Conservation (phyloP, 2,888 invertebrate genomes). For the Parthenolecanium corni region DNA sequence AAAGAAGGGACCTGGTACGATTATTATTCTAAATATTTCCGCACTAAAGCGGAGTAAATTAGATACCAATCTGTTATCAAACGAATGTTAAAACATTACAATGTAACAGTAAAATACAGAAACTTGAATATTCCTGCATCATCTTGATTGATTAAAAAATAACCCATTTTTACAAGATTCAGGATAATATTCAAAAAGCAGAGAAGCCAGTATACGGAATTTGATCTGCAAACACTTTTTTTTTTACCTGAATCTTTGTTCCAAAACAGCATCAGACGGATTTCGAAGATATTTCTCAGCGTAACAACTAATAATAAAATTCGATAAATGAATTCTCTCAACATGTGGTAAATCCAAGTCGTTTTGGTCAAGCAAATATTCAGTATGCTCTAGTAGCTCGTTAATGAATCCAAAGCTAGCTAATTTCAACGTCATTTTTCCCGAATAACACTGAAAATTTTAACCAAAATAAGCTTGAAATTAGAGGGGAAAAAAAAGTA, state of each 20-base stretch:
- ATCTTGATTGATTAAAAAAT: too few species aligned
- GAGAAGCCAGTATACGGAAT: too few species aligned
- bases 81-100: too few species aligned
- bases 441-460: slow-evolving; percentile 42
- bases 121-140: too few species aligned
- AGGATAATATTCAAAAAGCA: too few species aligned
- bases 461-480: not conserved
- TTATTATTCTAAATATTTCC: too few species aligned
- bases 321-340: slow-evolving; percentile 52
- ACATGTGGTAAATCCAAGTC: slow-evolving; percentile 42
- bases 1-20: not conserved
- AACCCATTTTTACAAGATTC: too few species aligned
- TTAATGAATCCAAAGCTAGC: slow-evolving; percentile 50
- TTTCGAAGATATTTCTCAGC: slow-evolving; percentile 45
- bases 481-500: not conserved
- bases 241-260: slow-evolving; percentile 24
- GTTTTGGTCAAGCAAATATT: slow-evolving; percentile 38
- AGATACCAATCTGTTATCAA: too few species aligned
- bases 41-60: too few species aligned
- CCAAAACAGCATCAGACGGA: slow-evolving; percentile 15
- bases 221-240: too few species aligned
- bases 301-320: slow-evolving; percentile 53
- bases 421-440: slow-evolving; percentile 50
- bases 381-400: slow-evolving; percentile 48
- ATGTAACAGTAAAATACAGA: too few species aligned